phyloP scores from a whole-genome alignment of 2,113 vertebrate genomes.

The Columba janthina region DNA sequence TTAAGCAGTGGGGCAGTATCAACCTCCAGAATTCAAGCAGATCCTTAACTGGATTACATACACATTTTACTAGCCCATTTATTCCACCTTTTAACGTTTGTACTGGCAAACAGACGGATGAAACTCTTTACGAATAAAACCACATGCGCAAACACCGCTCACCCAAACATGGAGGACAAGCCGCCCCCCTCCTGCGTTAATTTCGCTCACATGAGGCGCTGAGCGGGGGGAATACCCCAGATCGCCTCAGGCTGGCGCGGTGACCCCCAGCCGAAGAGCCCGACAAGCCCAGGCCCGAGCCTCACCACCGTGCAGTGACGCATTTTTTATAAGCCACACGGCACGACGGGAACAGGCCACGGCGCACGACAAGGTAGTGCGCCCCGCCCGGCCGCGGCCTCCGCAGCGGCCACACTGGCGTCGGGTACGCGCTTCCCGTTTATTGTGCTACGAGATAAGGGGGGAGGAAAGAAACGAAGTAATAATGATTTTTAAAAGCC shows the following conservation, averaged over 20 bases:
- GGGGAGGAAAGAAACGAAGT: too few relatives aligned
- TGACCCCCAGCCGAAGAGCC: not conserved
- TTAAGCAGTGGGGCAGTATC: fast-evolving
- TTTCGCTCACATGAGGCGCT: not conserved
- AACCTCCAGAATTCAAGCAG: not conserved
- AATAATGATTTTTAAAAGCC: too few relatives aligned
- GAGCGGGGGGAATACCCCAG: fast-evolving
- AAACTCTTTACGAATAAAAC: fast-evolving
- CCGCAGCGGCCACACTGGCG: not conserved
- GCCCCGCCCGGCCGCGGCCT: slow-evolving; percentile 41
- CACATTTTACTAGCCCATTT: fast-evolving
- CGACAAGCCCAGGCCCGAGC: not conserved
- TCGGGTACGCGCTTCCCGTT: not conserved
- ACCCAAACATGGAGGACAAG: fast-evolving
- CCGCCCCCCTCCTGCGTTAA: fast-evolving
- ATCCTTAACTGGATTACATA: fast-evolving
- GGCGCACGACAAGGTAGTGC: not conserved
- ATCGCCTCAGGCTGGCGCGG: not conserved
- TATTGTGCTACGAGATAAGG: not conserved
- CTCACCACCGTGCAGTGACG: not conserved
- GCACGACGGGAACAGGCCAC: not conserved
- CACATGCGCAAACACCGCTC: fast-evolving
- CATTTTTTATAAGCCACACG: not conserved
- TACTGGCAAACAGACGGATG: fast-evolving
- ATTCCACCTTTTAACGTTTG: fast-evolving